Evolutionary conservation across 1,140 invertebrate species (phyloP).

Genomic region (Pogonognathellus flavescens): DNA sequence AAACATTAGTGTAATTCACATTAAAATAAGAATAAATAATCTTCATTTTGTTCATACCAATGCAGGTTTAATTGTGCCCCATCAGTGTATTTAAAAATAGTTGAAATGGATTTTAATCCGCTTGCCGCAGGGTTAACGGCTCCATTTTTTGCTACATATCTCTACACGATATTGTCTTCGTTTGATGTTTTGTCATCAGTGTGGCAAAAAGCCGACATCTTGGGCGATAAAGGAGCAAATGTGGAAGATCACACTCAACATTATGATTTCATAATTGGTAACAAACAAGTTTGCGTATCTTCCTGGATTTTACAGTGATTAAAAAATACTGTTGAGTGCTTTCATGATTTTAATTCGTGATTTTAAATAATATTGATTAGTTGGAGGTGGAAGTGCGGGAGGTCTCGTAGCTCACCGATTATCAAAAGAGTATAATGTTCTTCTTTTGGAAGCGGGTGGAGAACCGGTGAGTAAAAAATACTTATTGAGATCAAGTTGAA

Average conservation of each 20-base stretch:
- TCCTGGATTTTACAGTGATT: background rate
- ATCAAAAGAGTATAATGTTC: background rate
- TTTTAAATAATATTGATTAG: background rate
- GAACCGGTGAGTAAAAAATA: conserved; percentile 8
- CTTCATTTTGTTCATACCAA: too few relatives aligned
- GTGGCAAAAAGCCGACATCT: conserved; percentile 5
- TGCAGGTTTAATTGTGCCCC: too few relatives aligned
- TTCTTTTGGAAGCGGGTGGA: background rate
- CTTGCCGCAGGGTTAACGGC: conserved; percentile 12
- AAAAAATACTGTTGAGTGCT: background rate
- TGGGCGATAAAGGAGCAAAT: background rate
- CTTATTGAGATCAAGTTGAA: too few relatives aligned
- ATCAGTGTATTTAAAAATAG: too few relatives aligned
- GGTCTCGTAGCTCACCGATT: background rate
- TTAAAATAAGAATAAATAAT: too few relatives aligned
- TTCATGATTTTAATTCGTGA: background rate
- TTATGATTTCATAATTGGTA: conserved; percentile 27
- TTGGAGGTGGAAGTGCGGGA: conserved; percentile 14
- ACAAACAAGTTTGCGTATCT: background rate
- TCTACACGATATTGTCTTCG: conserved; percentile 18
- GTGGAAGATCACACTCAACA: background rate
- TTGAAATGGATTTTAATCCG: conserved; percentile 30
- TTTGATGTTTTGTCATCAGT: background rate
- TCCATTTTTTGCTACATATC: conserved; percentile 19
- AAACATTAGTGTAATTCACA: too few relatives aligned